Base-by-base conservation (phyloP, 2,888 invertebrate species). In the Melanostoma scalare region DNA sequence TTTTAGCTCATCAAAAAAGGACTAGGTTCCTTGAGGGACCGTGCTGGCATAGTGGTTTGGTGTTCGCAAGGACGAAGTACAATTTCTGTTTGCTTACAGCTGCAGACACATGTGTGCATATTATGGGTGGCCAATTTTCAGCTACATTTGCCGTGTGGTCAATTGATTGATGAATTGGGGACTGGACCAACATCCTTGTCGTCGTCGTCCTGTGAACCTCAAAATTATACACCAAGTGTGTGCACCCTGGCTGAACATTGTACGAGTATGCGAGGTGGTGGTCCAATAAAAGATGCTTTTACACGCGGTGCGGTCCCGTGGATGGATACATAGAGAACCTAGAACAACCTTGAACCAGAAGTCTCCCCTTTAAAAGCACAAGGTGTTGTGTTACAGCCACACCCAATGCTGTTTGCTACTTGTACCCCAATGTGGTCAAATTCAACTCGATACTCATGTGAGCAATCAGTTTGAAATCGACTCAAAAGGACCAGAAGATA, bases 101-200 rank as follows among this genome's bases (percentile, higher is more conserved):
- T 56, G 58, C 69, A 79, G 80, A 75, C 85, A 68, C 79, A 67
- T 75, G 75, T 80, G 85, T 85, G 85, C 75, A 76, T 68, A 72
- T 85, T 85, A 85, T 85, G 75, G 82, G 60, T 50, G 75, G 60
- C 56, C 80, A 80, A 85, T 85, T 85, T 85, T 85, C 85, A 85
- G 80, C 85, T 85, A 80, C 85, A 85, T 85, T 85, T 75, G 68
- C 72, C 80, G 52, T 80, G 80, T 68, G 85, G 85, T 85, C 80
- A 85, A 76, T 68, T 85, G 85, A 85, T 80, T 85, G 85, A 85
- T 85, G 85, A 80, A 85, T 75, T 72, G 85, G 20, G 52, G 60
- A 68, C 53, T 55, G 67, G 42, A 67, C 67, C 53, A 53, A 67
- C 52, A 53, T 67, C 42, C 50, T 38, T 9, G 40, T 53, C 35